Evolutionary conservation across 1,140 invertebrate genomes (phyloP), one percentile per base, ranked within the genome.

Genomic region (Oryctes rhinoceros): DNA sequence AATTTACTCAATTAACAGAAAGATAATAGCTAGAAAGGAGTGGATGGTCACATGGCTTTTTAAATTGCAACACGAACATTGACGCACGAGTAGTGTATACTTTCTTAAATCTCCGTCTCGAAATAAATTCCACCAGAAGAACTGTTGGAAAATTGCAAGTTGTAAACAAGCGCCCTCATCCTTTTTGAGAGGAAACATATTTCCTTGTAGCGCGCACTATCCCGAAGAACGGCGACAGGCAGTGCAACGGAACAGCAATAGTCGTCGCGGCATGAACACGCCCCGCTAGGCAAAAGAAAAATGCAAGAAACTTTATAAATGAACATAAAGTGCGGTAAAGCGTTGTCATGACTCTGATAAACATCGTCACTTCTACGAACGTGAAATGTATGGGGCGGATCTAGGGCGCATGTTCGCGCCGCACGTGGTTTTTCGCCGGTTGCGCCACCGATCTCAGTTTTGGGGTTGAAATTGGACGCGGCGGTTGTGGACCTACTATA

Each of bases 271-370:
- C 9, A 30, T 20, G 65, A 71, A 71, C 20, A 71, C 65, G 65
- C 65, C 65, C 65, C 65, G 13, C 11, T 3, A 24, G 24, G 13
- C 65, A 71, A 71, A 71, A 71, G 65, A 37, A 71, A 71, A 71
- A 71, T 71, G 65, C 65, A 71, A 71, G 65, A 24, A 71, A 35
- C 65, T 71, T 71, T 71, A 71, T 37, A 71, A 71, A 71, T 71
- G 65, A 71, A 71, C 65, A 71, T 71, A 71, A 71, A 71, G 65
- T 71, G 65, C 65, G 65, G 65, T 71, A 71, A 71, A 71, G 24
- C 65, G 65, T 71, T 71, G 65, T 71, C 65, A 71, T 71, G 65
- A 71, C 65, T 71, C 65, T 71, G 65, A 71, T 71, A 71, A 71
- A 71, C 65, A 71, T 71, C 65, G 24, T 0, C 65, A 30, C 24